Evolutionary conservation across 2,113 vertebrate species (phyloP).

Genomic region (Urocolius indicus): DNA sequence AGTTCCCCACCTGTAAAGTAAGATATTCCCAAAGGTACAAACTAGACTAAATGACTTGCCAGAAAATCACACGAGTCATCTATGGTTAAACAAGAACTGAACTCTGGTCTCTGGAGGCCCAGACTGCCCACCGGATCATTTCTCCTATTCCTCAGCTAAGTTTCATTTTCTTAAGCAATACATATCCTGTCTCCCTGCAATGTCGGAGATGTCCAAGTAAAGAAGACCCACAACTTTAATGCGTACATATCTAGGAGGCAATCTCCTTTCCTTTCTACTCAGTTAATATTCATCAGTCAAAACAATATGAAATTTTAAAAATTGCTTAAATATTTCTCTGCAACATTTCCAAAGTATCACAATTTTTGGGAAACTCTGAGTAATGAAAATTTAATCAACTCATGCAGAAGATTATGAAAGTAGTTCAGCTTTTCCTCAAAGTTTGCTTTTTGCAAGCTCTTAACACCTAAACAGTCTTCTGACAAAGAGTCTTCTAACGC

Average conservation of each 20-base stretch:
- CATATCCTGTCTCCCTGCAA: background rate
- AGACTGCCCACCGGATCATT: background rate
- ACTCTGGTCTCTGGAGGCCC: background rate
- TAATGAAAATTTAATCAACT: background rate
- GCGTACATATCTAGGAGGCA: background rate
- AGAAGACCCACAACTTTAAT: background rate
- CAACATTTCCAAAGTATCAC: background rate
- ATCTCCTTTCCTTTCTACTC: background rate
- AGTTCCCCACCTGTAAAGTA: background rate
- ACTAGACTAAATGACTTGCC: constrained; percentile 3
- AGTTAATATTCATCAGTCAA: background rate
- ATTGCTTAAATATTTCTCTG: background rate
- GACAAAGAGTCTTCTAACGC: background rate
- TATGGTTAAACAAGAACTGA: background rate
- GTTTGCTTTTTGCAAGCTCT: background rate
- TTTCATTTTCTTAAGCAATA: background rate
- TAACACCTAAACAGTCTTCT: background rate
- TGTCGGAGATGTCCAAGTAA: background rate
- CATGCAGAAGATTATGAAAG: background rate
- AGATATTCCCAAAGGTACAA: constrained; percentile 36
- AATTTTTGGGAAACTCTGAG: background rate
- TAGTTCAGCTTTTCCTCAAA: background rate
- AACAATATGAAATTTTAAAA: background rate
- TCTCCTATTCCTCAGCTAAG: background rate
- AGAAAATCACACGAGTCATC: background rate